Base-by-base conservation (phyloP, 2,888 invertebrate species). In the Argyra leucocephala region DNA sequence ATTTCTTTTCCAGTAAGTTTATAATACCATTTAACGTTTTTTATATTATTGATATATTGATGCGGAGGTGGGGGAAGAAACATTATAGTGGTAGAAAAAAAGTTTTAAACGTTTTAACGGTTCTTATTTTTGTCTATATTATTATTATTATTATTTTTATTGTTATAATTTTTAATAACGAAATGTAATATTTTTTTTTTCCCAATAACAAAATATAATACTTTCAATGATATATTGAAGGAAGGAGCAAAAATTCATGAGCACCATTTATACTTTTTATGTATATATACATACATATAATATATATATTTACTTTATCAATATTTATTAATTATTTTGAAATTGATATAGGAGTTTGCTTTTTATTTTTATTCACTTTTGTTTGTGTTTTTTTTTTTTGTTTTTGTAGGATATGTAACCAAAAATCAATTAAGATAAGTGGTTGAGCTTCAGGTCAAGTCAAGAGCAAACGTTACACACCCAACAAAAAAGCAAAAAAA, bases 241-340 rank as follows among this genome's bases (percentile, higher is more conserved):
- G 10, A 31, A 31, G 5, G 48, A 18, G 48, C 12, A 12, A 18
- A 18, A 18, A 18, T 48, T 48, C n/a, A 18, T 48, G n/a, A 18
- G 18, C 48, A 48, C 48, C 18, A 48, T 48, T 48, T 48, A 37
- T 37, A 15, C n/a, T 48, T 48, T 15, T 48, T 10, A 31, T 31
- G 10, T 10, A 31, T 7, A 31, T 31, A 31, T 31, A 31, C 6
- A 31, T 31, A 31, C 31, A 31, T 7, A 31, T 31, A 31, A 31
- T 31, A 31, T 31, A 31, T 10, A 31, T 31, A 31, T 31, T 31
- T 10, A 31, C 31, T 48, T 48, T 48, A 48, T 48, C 48, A 48
- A 48, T 48, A 48, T 48, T 48, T 48, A 48, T 48, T 48, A 48
- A 48, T 48, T 48, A 48, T 48, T 48, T 48, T 48, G 48, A 48